These are phyloP conservation scores for Diachasmimorpha longicaudata DNA, from an alignment of 1,140 invertebrate species.

Conservation along the genomic window DNA sequence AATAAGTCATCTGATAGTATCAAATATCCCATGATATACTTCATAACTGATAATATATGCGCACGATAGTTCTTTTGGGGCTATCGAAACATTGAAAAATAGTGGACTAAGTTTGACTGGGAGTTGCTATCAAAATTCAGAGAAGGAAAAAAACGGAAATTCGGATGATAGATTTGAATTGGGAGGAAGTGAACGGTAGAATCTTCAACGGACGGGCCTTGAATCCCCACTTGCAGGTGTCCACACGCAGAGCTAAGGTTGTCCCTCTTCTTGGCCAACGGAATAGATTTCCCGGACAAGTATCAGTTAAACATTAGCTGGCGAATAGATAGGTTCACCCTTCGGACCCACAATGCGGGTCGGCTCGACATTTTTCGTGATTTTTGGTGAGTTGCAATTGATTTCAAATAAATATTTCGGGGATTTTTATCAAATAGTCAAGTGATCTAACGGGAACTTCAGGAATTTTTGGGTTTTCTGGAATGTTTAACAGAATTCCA, in stretches of 20 bases:
- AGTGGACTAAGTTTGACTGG: not conserved
- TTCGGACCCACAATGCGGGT: not conserved
- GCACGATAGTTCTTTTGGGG: too few relatives aligned
- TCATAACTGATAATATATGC: not conserved
- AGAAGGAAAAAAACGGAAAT: not conserved
- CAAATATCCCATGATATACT: not conserved
- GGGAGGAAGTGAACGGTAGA: conserved; percentile 23
- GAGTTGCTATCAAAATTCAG: not conserved
- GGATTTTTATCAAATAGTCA: not conserved
- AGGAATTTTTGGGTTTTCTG: too few relatives aligned
- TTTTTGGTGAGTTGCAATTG: not conserved
- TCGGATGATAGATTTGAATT: conserved; percentile 11
- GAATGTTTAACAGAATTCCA: not conserved
- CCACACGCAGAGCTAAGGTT: conserved; percentile 14
- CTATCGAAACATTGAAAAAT: not conserved
- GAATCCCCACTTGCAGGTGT: conserved; percentile 17
- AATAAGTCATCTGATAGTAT: not conserved
- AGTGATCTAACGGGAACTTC: too few relatives aligned
- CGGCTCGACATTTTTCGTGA: not conserved
- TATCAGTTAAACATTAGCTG: conserved; percentile 19
- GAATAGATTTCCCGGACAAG: not conserved
- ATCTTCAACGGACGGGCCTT: conserved; percentile 25
- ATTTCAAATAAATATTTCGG: not conserved
- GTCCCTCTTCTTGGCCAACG: not conserved
- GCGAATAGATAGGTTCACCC: conserved; percentile 10